Conservation (phyloP, 2,113 vertebrate species). For the Proteles cristata region DNA sequence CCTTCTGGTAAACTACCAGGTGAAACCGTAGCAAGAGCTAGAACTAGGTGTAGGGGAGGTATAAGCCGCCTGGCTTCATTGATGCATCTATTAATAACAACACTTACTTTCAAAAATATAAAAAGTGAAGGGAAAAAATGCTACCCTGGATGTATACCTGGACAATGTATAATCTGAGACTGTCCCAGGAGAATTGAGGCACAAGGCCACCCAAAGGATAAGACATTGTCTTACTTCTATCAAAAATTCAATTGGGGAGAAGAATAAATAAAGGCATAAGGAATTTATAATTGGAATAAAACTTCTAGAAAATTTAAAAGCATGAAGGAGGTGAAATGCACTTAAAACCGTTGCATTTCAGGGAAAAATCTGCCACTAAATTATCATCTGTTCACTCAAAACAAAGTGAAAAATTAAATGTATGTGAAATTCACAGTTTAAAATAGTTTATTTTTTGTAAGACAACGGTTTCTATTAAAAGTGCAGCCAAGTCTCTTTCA, state of each 20-base stretch:
- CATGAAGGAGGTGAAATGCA: conserved; percentile 53
- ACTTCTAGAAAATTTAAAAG: conserved; percentile 51
- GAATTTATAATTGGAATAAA: conserved; percentile 66
- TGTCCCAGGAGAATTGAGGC: not conserved
- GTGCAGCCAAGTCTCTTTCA: conserved; percentile 65
- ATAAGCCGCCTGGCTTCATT: not conserved
- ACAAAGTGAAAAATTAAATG: conserved; percentile 69
- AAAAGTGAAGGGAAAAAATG: not conserved
- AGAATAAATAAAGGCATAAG: conserved; percentile 63
- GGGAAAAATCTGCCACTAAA: conserved; percentile 61
- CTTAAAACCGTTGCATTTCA: conserved; percentile 48
- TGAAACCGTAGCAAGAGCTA: not conserved
- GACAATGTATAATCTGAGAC: not conserved
- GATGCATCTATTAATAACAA: not conserved
- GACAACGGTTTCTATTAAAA: conserved; percentile 69
- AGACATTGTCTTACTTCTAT: conserved; percentile 47
- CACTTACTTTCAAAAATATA: not conserved
- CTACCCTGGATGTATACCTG: not conserved
- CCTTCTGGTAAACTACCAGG: not conserved
- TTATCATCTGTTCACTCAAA: conserved; percentile 76
- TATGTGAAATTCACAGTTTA: conserved; percentile 73
- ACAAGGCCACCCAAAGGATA: conserved; percentile 7
- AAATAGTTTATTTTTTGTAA: conserved; percentile 71
- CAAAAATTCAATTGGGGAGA: conserved; percentile 49
- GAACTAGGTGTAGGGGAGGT: not conserved